These are phyloP conservation scores for Semotilus atromaculatus DNA, from an alignment of 2,797 vertebrate species.

Conservation along the genomic window DNA sequence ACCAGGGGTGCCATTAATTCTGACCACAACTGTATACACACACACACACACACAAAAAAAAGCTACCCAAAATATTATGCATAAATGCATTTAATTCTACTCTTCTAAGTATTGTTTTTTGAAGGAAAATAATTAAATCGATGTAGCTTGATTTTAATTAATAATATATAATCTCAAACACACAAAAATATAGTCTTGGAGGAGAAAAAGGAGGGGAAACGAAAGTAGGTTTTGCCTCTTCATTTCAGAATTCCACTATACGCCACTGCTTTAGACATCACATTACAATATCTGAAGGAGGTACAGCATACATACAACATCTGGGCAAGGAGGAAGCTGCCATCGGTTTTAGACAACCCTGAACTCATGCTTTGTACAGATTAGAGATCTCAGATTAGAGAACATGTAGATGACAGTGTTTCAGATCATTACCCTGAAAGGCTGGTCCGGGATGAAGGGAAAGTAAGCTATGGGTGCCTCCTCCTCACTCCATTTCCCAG, in stretches of 20 bases:
- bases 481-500: conserved; percentile 90
- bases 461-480: conserved; percentile 92
- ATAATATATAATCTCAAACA: too few species aligned
- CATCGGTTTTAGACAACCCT: background rate
- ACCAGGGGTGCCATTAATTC: too few species aligned
- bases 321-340: background rate
- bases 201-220: background rate
- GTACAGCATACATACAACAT: background rate
- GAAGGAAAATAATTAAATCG: background rate
- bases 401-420: conserved; percentile 9
- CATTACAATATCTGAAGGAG: background rate
- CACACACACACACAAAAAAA: background rate
- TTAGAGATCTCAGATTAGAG: conserved; percentile 20
- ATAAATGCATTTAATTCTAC: background rate
- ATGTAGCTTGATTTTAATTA: background rate
- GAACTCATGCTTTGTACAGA: background rate
- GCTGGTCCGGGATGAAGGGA: conserved; percentile 97
- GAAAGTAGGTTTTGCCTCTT: background rate
- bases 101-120: background rate
- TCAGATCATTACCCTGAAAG: conserved; percentile 89
- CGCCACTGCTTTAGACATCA: background rate
- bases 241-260: background rate
- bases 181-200: background rate
- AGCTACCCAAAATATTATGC: too few species aligned
- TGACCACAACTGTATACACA: too few species aligned